Evolutionary conservation across 2,888 invertebrate genomes (phyloP), one percentile per base, ranked within the genome.

Genomic region (Eueremaeus valkanovi): DNA sequence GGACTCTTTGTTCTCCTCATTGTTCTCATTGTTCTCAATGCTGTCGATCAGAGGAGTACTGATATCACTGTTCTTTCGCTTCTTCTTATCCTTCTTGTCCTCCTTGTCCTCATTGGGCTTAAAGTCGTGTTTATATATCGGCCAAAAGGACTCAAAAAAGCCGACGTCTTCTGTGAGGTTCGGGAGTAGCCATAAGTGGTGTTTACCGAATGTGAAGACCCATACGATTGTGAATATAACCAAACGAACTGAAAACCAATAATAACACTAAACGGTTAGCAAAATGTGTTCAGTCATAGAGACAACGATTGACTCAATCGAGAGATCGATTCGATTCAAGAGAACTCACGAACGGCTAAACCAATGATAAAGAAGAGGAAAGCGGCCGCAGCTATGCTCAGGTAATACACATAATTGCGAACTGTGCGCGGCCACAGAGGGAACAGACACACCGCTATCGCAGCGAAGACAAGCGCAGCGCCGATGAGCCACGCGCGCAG

Each of bases 101-200:
- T 89, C 77, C 21, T 66, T 66, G 1, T 36, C 21, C 90, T 74
- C 58, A 13, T 58, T 29, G 0, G 68, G 27, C 82, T 89, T 89
- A 84, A 92, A 93, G 82, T 93, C 92, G 82, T 92, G 91, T 91
- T 92, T 90, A 84, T 96, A 97, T 0, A 96, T 86, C 3, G 99
- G 99, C 91, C 95, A 94, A 86, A 99, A 99, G 0, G 97, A 98
- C 9, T 97, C 97, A 80, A 98, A 91, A 87, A 99, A 95, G 73
- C 99, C 97, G 36, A 98, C 98, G 83, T 99, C 99, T 84, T 98
- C 99, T 0, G 96, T 96, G 61, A 99, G 87, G 85, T 99, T 99
- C n/a, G 99, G 99, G 81, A 99, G 87, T 79, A 99, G 88, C 98
- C 99, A 99, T 79, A 99, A 87, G 83, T 97, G 95, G 84, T 97